Percentiles rank a stretch among this genome's conserved stretches.
Conservation (phyloP, 2,888 invertebrate genomes). For the Agonopterix alstromeriana region DNA sequence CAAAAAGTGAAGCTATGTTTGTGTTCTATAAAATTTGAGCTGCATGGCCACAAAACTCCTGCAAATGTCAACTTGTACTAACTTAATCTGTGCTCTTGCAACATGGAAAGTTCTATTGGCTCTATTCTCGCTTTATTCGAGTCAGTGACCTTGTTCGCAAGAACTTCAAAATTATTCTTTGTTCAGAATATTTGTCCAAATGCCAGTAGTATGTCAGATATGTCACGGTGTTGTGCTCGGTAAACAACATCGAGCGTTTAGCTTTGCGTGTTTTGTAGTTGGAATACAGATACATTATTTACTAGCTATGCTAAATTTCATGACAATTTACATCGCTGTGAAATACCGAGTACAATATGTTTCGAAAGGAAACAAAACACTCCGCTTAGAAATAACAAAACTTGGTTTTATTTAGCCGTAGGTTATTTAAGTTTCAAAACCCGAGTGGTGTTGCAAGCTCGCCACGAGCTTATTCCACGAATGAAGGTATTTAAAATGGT, state of each 20-base stretch:
- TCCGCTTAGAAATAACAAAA: not conserved
- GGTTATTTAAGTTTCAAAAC: conserved; percentile 7
- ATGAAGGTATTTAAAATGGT: conserved; percentile 6
- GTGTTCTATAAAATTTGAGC: too few species aligned
- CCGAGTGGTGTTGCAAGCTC: conserved; percentile 15
- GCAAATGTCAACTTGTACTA: too few species aligned
- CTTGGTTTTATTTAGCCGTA: conserved; percentile 7
- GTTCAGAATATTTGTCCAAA: conserved; percentile 43
- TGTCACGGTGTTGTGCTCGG: conserved; percentile 35
- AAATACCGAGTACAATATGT: conserved; percentile 18
- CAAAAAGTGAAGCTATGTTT: too few species aligned
- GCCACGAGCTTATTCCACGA: conserved; percentile 7
- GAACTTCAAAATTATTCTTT: conserved; percentile 49
- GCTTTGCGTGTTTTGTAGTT: conserved; percentile 3
- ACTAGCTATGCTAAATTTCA: not conserved
- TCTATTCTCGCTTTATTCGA: not conserved
- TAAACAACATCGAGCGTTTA: conserved; percentile 1
- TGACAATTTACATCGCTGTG: not conserved
- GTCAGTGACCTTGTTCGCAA: conserved; percentile 41
- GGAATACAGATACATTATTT: not conserved
- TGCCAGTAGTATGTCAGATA: conserved; percentile 49
- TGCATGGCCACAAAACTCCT: too few species aligned
- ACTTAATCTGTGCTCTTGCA: not conserved
- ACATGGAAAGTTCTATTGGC: conserved; percentile 9
- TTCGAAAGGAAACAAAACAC: conserved; percentile 17